These are phyloP conservation scores for Clarias batrachus DNA, from an alignment of 2,113 vertebrate genomes.

Conservation along the genomic window DNA sequence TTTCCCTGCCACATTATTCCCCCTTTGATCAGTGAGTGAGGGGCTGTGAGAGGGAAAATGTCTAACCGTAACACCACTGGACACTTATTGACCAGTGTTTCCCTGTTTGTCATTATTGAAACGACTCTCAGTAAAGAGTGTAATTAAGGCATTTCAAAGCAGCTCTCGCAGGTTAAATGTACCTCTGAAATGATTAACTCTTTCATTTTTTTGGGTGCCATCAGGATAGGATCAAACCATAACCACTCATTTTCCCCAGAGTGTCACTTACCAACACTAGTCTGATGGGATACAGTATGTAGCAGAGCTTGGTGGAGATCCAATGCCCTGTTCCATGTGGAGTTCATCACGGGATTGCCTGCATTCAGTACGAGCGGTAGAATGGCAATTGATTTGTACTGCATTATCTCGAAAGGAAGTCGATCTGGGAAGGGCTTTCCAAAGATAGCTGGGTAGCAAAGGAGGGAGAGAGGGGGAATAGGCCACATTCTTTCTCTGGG, in stretches of 20 bases:
- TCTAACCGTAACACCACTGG: constrained; percentile 20
- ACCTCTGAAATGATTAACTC: not conserved
- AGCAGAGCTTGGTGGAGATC: not conserved
- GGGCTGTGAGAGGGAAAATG: constrained; percentile 18
- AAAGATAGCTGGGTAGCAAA: constrained; percentile 42
- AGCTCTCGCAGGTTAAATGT: constrained; percentile 13
- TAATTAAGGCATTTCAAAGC: constrained; percentile 5
- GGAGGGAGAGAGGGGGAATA: constrained; percentile 48
- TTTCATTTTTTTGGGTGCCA: constrained; percentile 8
- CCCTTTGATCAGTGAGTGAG: constrained; percentile 41
- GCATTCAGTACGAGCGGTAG: constrained; percentile 31
- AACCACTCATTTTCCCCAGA: not conserved
- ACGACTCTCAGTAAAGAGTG: not conserved
- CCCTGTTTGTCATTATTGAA: constrained; percentile 21
- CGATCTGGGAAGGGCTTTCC: constrained; percentile 50
- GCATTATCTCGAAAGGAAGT: constrained; percentile 37
- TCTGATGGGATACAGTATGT: not conserved
- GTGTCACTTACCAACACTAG: constrained; percentile 4
- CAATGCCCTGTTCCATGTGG: constrained; percentile 21
- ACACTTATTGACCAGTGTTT: constrained; percentile 32
- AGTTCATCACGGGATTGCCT: not conserved
- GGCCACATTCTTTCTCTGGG: constrained; percentile 60
- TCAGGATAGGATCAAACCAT: not conserved
- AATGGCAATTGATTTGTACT: constrained; percentile 45
- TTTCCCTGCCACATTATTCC: constrained; percentile 23